Evolutionary conservation across 2,113 vertebrate species (phyloP).

Genomic region (Rana temporaria): DNA sequence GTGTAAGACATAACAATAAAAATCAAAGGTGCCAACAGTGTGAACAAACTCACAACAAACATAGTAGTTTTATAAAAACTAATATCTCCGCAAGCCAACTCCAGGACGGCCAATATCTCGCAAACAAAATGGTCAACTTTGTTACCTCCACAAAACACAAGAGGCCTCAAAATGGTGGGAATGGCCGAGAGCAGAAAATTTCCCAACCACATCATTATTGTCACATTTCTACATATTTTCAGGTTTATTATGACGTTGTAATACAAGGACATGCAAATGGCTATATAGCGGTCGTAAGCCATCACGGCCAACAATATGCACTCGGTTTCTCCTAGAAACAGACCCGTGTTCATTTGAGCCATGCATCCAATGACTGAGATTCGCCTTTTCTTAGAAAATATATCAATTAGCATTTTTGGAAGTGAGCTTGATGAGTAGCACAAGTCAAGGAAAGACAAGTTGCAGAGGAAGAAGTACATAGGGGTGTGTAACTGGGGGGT

Average conservation of each 20-base stretch:
- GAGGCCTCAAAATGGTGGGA: neutral
- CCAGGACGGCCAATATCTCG: too few species aligned
- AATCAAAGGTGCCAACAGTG: neutral
- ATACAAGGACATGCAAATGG: conserved; percentile 60
- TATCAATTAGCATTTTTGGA: neutral
- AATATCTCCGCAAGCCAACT: neutral
- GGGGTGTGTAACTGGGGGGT: conserved; percentile 1
- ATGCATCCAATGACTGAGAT: conserved; percentile 15
- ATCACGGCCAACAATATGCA: conserved; percentile 57
- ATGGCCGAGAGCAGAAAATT: neutral
- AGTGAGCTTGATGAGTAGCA: conserved; percentile 1
- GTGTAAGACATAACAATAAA: conserved; percentile 1
- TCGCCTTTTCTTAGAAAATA: neutral
- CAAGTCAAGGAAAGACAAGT: conserved; percentile 10
- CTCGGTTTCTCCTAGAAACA: conserved; percentile 13
- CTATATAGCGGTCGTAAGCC: conserved; percentile 61
- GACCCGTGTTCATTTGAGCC: neutral
- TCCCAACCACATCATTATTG: neutral
- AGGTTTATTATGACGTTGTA: conserved; percentile 58
- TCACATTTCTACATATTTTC: neutral
- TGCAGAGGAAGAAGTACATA: conserved; percentile 35
- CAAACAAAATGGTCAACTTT: too few species aligned
- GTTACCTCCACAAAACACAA: neutral
- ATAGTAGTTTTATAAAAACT: neutral
- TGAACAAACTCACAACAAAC: neutral